phyloP scores from a whole-genome alignment of 2,888 invertebrate species.

The Cataglyphis livida region DNA sequence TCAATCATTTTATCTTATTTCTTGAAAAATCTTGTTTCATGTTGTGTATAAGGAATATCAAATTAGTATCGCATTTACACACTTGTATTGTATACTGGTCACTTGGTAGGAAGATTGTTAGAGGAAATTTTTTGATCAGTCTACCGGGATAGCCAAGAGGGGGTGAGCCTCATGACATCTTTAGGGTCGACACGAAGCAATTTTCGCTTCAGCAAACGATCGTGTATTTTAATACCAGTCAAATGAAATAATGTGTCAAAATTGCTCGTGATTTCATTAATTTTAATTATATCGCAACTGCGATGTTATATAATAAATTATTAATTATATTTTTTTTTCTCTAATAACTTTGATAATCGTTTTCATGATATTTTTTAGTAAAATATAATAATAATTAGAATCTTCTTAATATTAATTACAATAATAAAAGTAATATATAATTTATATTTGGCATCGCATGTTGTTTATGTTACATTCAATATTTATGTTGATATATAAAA shows the following conservation, averaged over 20 bases:
- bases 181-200: constrained; percentile 66
- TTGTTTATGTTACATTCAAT: constrained; percentile 11
- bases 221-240: constrained; percentile 58
- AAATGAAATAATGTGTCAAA: constrained; percentile 52
- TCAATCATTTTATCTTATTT: neutral
- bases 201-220: constrained; percentile 68
- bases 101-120: constrained; percentile 33
- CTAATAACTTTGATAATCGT: neutral
- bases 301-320: neutral
- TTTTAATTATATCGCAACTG: constrained; percentile 9
- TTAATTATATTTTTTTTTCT: neutral
- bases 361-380: neutral
- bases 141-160: constrained; percentile 54
- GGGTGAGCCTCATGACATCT: constrained; percentile 55
- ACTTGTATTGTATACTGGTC: constrained; percentile 21
- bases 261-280: neutral
- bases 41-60: neutral
- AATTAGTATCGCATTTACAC: neutral
- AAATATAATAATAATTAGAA: neutral
- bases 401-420: neutral
- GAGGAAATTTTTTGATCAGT: constrained; percentile 48
- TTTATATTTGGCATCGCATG: neutral
- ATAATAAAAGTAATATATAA: neutral
- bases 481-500: constrained; percentile 14
- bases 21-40: neutral